A percentile compares a stretch with the other conserved stretches of the same genome.
Evolutionary conservation across 2,888 invertebrate species (phyloP).

Genomic region (Nephrotoma appendiculata): DNA sequence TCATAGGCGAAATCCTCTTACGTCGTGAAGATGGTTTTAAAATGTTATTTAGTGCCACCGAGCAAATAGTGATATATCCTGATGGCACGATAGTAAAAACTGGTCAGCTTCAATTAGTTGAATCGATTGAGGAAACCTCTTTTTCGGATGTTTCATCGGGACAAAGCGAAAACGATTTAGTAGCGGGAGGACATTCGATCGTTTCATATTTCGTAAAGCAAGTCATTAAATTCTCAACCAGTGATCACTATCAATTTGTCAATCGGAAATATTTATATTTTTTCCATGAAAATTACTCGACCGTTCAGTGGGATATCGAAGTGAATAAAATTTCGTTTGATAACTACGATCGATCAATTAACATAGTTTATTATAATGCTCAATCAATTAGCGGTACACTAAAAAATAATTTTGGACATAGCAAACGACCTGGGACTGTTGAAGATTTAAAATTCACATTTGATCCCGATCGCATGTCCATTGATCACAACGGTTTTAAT

Average conservation of each 20-base stretch:
- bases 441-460: neutral
- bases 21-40: conserved; percentile 9
- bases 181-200: neutral
- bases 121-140: neutral
- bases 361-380: neutral
- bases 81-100: conserved; percentile 10
- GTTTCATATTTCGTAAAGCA: neutral
- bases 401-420: neutral
- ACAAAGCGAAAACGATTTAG: neutral
- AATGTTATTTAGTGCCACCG: neutral
- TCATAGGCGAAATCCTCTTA: neutral
- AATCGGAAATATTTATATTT: neutral
- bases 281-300: conserved; percentile 11
- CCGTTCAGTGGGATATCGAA: conserved; percentile 7
- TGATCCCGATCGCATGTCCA: neutral
- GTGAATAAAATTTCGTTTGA: conserved; percentile 4
- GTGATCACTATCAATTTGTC: neutral
- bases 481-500: neutral
- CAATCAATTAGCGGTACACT: neutral
- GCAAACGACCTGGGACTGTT: neutral
- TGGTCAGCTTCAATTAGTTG: neutral
- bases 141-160: neutral
- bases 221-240: neutral
- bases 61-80: conserved; percentile 6
- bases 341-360: neutral